Percentiles rank a stretch among this genome's conserved stretches.
Evolutionary conservation across 1,140 invertebrate genomes (phyloP).

Genomic region (Pseudomyrmex cubaensis): DNA sequence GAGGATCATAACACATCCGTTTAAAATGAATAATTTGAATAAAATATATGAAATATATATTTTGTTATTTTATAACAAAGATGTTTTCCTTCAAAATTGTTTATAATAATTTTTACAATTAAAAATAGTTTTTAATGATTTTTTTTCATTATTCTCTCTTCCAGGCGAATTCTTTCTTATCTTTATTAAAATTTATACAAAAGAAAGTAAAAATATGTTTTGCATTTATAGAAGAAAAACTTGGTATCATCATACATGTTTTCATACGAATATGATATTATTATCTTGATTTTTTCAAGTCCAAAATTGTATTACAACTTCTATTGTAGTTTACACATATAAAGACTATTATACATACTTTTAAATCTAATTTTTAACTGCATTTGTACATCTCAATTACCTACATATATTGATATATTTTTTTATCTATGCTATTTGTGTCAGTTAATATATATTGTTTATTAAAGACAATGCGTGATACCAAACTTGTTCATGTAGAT

Average conservation of each 20-base stretch:
- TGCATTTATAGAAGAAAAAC: too few relatives aligned
- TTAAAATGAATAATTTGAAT: slow-evolving; percentile 28
- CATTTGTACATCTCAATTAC: background rate
- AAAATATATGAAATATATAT: slow-evolving; percentile 30
- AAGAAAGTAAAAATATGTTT: too few relatives aligned
- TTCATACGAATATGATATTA: slow-evolving; percentile 37
- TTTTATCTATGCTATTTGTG: background rate
- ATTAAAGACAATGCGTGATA: slow-evolving; percentile 9
- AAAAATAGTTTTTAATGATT: background rate
- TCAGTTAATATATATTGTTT: slow-evolving; percentile 19
- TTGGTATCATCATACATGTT: slow-evolving; percentile 24
- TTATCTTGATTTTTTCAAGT: slow-evolving; percentile 43
- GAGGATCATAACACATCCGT: slow-evolving; percentile 32
- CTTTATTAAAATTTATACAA: too few relatives aligned
- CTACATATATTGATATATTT: background rate
- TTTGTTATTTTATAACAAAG: background rate
- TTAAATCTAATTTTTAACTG: too few relatives aligned
- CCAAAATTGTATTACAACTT: background rate
- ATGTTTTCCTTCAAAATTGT: background rate
- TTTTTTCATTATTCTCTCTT: too few relatives aligned
- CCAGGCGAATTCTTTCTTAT: too few relatives aligned
- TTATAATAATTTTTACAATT: slow-evolving; percentile 10
- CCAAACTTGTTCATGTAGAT: background rate
- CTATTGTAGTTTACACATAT: slow-evolving; percentile 9
- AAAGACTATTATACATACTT: slow-evolving; percentile 9